Base-by-base conservation (phyloP, 2,797 vertebrate genomes). In the Triplophysa yarkandensis region DNA sequence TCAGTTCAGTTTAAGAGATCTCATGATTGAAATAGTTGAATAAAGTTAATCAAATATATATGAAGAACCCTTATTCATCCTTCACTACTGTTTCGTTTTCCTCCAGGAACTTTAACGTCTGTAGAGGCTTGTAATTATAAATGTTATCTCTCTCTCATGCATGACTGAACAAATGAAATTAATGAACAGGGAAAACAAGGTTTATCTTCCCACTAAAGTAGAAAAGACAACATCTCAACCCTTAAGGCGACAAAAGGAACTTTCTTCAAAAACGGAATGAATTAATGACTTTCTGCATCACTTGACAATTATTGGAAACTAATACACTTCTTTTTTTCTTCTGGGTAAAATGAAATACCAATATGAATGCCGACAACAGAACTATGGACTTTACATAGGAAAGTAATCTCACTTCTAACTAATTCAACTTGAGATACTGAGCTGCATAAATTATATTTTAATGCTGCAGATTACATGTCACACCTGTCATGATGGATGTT, bases 111-210 rank as follows among this genome's bases (percentile, higher is more conserved):
- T 66, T 50, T 74, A 48, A 70, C 23, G 67, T 66, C 75, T 54
- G 55, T 16, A 65, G 66, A 74, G 66, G 44, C 50, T 48, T 50
- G 61, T 61, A 67, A 73, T 77, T 80, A 77, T 27, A 21, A 68
- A 61, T 39, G 43, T 62, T 80, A 77, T 77, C 67, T 66, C 62
- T 66, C 62, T 68, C 30, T 23, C 62, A 70, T 39, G 61, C 71
- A 71, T 67, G 79, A 74, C 71, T 67, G 78, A 16, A 19, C 54
- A 71, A 71, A 74, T 63, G 66, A 14, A 77, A 62, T 80, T 71
- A 80, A 77, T 60, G 67, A 60, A 64, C 48, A 68, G 57, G 28
- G 44, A 30, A 60, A 52, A 57, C 46, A 4, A 73, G 34, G 25
- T 55, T 71, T 69, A 48, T 72, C 58, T 63, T 52, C 50, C 39